Base-by-base conservation (phyloP, 2,113 vertebrate species). In the Peromyscus leucopus region DNA sequence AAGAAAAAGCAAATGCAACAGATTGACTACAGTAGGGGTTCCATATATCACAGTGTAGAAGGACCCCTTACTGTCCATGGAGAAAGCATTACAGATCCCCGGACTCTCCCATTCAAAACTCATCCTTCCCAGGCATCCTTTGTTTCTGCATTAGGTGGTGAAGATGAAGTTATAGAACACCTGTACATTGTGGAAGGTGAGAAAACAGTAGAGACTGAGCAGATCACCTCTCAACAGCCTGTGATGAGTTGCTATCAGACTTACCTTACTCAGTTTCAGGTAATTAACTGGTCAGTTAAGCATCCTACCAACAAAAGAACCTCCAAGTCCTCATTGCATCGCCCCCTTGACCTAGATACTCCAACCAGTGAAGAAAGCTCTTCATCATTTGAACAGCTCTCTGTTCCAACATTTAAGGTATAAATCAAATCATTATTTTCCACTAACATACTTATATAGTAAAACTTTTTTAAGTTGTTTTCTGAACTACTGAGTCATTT, bases 21-120 rank as follows among this genome's bases (percentile, higher is more conserved):
- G 97, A 98, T 98, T 92, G 99, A 99, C 39, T 99, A 99, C 94
- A 99, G 99, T 83, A 99, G 99, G 75, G 99, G 99, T 1, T 99
- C 99, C 91, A 99, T 99, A 97, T 99, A 99, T 98, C 99, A 99
- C 98, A 99, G 99, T 15, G 99, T 99, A 5, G 99, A 99, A 96
- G 99, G 99, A 7, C 99, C 99, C 12, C 98, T 99, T 76, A 98
- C 99, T 65, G 97, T 99, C 39, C 99, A 99, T 0, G 99, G 99
- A 85, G 99, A 99, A 94, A 97, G 98, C 33, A 98, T 98, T 95
- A 98, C 99, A 0, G 99, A 99, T 97, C 98, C 99, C 11, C 99
- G 99, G 93, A 98, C 97, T 0, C 97, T 99, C 75, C 99, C 99
- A 11, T 98, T 99, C 91, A 99, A 99, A 97, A 99, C 99, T 96